Percentiles rank a stretch among this genome's conserved stretches.
Conservation (phyloP, 2,113 vertebrate species). For the Scortum barcoo region DNA sequence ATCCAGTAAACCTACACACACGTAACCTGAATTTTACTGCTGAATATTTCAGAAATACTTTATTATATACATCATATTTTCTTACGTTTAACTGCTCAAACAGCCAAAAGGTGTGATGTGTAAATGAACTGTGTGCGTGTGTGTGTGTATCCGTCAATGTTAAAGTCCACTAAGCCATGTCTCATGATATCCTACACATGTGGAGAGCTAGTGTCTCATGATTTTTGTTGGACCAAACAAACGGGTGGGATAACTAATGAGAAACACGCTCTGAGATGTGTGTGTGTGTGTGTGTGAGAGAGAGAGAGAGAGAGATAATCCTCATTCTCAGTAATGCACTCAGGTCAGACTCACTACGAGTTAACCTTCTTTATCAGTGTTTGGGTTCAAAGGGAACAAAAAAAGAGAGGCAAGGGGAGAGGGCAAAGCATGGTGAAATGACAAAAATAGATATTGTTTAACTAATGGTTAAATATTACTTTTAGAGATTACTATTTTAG, state of each 20-base stretch:
- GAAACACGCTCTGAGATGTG: slow-evolving; percentile 22
- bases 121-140: slow-evolving; percentile 23
- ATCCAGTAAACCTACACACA: background rate
- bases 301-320: background rate
- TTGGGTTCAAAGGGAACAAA: slow-evolving; percentile 62
- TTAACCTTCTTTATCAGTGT: slow-evolving; percentile 60
- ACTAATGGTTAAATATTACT: slow-evolving; percentile 45
- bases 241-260: slow-evolving; percentile 34
- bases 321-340: background rate
- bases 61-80: background rate
- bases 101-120: slow-evolving; percentile 13
- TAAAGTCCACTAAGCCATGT: slow-evolving; percentile 69
- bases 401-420: too few relatives aligned
- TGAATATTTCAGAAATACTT: background rate
- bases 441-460: slow-evolving; percentile 71
- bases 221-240: slow-evolving; percentile 60
- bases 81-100: background rate
- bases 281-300: slow-evolving; percentile 15
- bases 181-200: slow-evolving; percentile 61
- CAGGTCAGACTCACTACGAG: slow-evolving; percentile 11
- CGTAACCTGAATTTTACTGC: background rate
- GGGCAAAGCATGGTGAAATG: background rate
- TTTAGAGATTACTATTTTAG: slow-evolving; percentile 33
- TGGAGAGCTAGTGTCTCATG: slow-evolving; percentile 58
- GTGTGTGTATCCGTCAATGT: slow-evolving; percentile 44